phyloP scores from a whole-genome alignment of 2,797 vertebrate species.

The Argya squamiceps region DNA sequence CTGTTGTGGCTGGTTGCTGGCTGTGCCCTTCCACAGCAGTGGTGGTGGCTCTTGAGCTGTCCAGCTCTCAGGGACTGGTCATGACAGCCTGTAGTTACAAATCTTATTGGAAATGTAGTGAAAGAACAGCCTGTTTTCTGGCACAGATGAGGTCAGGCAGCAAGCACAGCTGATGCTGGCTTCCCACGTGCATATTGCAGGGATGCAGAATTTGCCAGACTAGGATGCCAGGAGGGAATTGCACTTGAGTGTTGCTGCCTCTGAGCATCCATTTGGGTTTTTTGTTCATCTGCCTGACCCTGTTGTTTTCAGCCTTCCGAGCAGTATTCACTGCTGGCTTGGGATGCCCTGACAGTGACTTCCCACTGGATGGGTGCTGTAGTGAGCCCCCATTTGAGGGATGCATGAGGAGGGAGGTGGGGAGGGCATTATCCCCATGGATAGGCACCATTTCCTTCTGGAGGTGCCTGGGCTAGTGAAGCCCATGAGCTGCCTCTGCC shows the following conservation, averaged over 20 bases:
- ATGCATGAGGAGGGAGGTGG: background rate
- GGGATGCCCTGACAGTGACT: background rate
- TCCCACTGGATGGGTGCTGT: rapidly evolving
- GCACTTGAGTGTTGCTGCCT: background rate
- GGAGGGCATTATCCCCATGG: background rate
- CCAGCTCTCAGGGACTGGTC: background rate
- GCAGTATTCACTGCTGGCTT: background rate
- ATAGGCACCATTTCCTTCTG: rapidly evolving
- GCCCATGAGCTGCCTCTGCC: background rate
- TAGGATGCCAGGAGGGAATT: background rate
- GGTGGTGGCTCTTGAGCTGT: background rate
- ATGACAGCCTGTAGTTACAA: background rate
- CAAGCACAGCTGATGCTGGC: background rate
- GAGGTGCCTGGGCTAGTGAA: background rate
- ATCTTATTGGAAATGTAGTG: background rate
- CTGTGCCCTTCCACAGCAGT: background rate
- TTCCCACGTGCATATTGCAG: background rate
- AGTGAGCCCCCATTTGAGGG: background rate
- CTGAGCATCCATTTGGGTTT: background rate
- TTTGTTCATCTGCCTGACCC: background rate
- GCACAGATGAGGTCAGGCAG: background rate
- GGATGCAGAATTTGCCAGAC: background rate
- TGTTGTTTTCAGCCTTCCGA: background rate
- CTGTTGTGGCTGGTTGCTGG: background rate
- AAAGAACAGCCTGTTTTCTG: background rate